These are phyloP conservation scores for Lasioglossum calceatum DNA, from an alignment of 2,888 invertebrate genomes.

Conservation along the genomic window DNA sequence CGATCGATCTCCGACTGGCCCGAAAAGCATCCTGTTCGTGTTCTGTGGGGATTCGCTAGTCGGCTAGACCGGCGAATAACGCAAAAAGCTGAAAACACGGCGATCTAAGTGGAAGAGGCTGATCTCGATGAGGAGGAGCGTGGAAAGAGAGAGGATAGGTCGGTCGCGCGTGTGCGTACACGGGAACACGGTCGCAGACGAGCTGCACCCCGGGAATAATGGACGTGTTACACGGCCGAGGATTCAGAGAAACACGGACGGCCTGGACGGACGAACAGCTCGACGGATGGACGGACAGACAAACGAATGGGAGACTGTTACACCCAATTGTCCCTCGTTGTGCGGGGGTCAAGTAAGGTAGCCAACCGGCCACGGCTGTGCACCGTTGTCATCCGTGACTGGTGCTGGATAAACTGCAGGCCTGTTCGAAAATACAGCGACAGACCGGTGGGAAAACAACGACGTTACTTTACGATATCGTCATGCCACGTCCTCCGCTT, in stretches of 20 bases:
- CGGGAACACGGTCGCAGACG: slow-evolving; percentile 38
- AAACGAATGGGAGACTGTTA: slow-evolving; percentile 84
- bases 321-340: slow-evolving; percentile 85
- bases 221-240: slow-evolving; percentile 77
- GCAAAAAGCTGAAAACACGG: background rate
- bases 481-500: slow-evolving; percentile 37
- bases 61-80: background rate
- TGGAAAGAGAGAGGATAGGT: slow-evolving; percentile 14
- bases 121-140: background rate
- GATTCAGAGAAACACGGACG: slow-evolving; percentile 68
- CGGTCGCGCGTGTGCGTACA: slow-evolving; percentile 29
- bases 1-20: background rate
- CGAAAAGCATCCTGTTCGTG: background rate
- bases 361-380: slow-evolving; percentile 78
- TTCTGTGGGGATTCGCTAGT: background rate
- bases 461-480: slow-evolving; percentile 58
- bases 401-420: slow-evolving; percentile 62
- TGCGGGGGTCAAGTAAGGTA: slow-evolving; percentile 84
- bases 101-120: background rate
- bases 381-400: slow-evolving; percentile 75
- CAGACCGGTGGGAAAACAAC: slow-evolving; percentile 60
- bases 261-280: slow-evolving; percentile 70
- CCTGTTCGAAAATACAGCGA: slow-evolving; percentile 59
- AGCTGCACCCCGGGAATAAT: slow-evolving; percentile 70
- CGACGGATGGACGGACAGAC: slow-evolving; percentile 74